Conservation (phyloP, 1,140 invertebrate species). For the Pentalonia nigronervosa region DNA sequence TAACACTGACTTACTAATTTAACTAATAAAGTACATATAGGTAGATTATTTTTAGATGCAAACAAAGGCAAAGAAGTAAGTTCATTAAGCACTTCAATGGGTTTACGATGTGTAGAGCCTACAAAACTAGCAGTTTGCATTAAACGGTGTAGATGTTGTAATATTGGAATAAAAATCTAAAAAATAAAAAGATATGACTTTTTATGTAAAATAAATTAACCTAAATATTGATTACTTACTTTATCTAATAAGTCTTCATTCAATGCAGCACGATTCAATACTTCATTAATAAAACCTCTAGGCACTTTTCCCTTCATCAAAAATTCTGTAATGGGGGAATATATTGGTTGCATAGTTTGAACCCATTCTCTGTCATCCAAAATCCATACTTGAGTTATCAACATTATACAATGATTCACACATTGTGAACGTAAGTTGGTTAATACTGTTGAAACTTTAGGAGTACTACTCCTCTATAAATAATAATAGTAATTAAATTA, state of each 20-base stretch:
- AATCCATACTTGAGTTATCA: constrained; percentile 69
- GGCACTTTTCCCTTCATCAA: constrained; percentile 73
- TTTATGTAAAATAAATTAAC: neutral
- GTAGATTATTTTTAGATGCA: constrained; percentile 68
- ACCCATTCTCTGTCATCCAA: constrained; percentile 63
- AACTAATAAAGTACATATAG: constrained; percentile 80
- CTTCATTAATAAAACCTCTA: constrained; percentile 73
- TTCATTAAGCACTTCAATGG: constrained; percentile 73
- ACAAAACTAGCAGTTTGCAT: constrained; percentile 77
- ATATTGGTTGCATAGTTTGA: constrained; percentile 58
- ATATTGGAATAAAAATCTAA: constrained; percentile 75
- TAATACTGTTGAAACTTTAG: constrained; percentile 69
- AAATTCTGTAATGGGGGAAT: constrained; percentile 70
- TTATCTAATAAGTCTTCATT: constrained; percentile 64
- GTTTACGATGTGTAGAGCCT: constrained; percentile 74
- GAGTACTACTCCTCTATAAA: constrained; percentile 68
- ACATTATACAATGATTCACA: constrained; percentile 70
- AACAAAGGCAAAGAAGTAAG: constrained; percentile 75
- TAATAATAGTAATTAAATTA: constrained; percentile 59
- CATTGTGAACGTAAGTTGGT: constrained; percentile 71
- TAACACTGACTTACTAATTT: constrained; percentile 63
- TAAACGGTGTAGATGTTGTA: constrained; percentile 73
- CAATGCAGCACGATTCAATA: constrained; percentile 69
- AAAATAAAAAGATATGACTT: constrained; percentile 59
- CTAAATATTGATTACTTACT: constrained; percentile 9